Evolutionary conservation across 2,797 vertebrate species (phyloP), one percentile per base, ranked within the genome.

Genomic region (Setipinna tenuifilis): DNA sequence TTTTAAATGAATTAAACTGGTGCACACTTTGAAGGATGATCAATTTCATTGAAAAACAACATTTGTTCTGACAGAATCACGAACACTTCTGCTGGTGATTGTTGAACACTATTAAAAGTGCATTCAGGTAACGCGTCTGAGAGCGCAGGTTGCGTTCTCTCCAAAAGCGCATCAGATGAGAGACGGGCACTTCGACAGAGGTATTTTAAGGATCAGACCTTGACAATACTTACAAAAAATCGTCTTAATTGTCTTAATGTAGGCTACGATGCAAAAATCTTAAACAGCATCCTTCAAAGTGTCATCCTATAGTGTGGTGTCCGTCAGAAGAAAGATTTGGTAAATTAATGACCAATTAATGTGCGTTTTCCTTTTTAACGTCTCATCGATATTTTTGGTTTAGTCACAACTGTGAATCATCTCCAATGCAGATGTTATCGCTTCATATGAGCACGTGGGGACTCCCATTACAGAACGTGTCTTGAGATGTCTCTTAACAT

Each of bases 131-230:
- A 44, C 71, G 71, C 71, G 31, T 31, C 71, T 9, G 71, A 31
- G 71, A 44, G 71, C 71, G 71, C 71, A 78, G 31, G 71, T 78
- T 78, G 19, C 16, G 71, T 35, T 78, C 71, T 78, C 71, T 78
- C 71, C 71, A 44, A 81, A n/a, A 50, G 48, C 14, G 68, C 23
- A 80, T 0, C 23, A 86, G 6, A 85, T 81, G 35, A 46, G 11
- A 41, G 80, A 80, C n/a, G 61, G 78, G 23, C 28, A 41, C 41
- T 59, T 62, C 85, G 65, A 82, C 75, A 86, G 21, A 85, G 81
- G 68, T 35, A 87, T 93, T 93, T 92, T 90, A 68, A 85, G 87
- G 86, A 86, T 83, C 85, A 90, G 85, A 35, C 71, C 50, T 3
- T 54, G 9, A 78, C 16, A 44, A 44, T 16, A 78, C 71, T 78